Evolutionary conservation across 2,797 vertebrate genomes (phyloP).

Genomic region (Tamandua tetradactyla): DNA sequence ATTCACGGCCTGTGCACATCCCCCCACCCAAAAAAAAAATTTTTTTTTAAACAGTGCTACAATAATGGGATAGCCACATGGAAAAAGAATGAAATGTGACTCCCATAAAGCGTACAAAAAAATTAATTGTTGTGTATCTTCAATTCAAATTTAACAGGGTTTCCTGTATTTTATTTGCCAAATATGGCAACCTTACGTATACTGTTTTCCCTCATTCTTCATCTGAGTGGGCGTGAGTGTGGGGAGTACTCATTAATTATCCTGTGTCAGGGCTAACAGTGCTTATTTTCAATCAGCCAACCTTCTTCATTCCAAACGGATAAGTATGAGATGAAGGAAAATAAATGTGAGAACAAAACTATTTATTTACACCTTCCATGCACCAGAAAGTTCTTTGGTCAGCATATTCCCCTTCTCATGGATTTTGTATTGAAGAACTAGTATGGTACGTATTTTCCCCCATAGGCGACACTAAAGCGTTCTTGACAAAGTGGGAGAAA

Average conservation of each 20-base stretch:
- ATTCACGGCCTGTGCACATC: too few species aligned
- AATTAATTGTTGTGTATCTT: too few species aligned
- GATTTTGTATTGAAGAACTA: background rate
- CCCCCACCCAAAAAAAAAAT: too few species aligned
- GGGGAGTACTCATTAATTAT: background rate
- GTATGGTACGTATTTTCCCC: background rate
- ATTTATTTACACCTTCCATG: background rate
- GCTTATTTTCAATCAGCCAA: background rate
- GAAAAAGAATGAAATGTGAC: too few species aligned
- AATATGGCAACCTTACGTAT: background rate
- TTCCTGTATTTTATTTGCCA: background rate
- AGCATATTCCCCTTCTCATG: background rate
- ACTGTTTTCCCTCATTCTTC: background rate
- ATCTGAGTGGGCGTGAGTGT: background rate
- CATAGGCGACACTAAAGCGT: background rate
- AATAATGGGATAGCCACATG: too few species aligned
- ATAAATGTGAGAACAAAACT: background rate
- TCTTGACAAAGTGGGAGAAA: background rate
- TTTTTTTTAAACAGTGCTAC: too few species aligned
- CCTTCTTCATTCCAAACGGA: slow-evolving; percentile 3
- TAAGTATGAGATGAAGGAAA: background rate
- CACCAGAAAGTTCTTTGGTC: background rate
- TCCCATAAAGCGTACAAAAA: too few species aligned
- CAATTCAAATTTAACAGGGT: slow-evolving; percentile 15
- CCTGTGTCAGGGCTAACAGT: background rate